phyloP scores from a whole-genome alignment of 2,888 invertebrate genomes.

The Neelides folsomi region DNA sequence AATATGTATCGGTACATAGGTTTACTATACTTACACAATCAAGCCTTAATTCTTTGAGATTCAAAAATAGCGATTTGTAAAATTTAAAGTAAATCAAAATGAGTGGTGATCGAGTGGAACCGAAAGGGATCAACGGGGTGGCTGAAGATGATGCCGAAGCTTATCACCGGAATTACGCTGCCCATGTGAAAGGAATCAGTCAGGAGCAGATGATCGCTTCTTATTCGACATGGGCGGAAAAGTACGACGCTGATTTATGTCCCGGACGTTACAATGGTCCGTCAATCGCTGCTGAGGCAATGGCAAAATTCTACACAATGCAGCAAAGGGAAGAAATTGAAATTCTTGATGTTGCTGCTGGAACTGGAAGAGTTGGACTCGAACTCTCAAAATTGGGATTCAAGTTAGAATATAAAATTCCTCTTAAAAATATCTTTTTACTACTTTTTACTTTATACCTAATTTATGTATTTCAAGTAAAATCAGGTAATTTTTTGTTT shows the following conservation, averaged over 20 bases:
- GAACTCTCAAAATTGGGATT: slow-evolving; percentile 29
- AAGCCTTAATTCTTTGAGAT: too few relatives aligned
- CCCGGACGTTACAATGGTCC: slow-evolving; percentile 35
- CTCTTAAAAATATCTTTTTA: background rate
- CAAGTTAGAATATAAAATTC: slow-evolving; percentile 12
- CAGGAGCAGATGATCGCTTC: slow-evolving; percentile 35
- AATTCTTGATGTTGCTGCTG: slow-evolving; percentile 38
- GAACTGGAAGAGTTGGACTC: slow-evolving; percentile 37
- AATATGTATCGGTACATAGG: too few relatives aligned
- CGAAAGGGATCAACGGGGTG: slow-evolving; percentile 22
- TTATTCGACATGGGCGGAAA: slow-evolving; percentile 36
- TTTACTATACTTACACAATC: too few relatives aligned
- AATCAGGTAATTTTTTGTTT: background rate
- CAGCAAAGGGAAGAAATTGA: slow-evolving; percentile 22
- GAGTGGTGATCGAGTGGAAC: background rate
- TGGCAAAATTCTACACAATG: slow-evolving; percentile 31
- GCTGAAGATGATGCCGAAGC: slow-evolving; percentile 19
- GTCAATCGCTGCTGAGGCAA: slow-evolving; percentile 34
- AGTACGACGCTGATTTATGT: slow-evolving; percentile 30
- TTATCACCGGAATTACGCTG: slow-evolving; percentile 31
- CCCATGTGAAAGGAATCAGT: slow-evolving; percentile 32
- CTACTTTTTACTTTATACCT: too few relatives aligned
- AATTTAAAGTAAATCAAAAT: background rate
- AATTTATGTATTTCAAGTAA: too few relatives aligned
- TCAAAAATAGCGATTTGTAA: background rate